These are phyloP conservation scores for Drosophila trichaetosa DNA, from an alignment of 2,888 invertebrate species.

Conservation along the genomic window DNA sequence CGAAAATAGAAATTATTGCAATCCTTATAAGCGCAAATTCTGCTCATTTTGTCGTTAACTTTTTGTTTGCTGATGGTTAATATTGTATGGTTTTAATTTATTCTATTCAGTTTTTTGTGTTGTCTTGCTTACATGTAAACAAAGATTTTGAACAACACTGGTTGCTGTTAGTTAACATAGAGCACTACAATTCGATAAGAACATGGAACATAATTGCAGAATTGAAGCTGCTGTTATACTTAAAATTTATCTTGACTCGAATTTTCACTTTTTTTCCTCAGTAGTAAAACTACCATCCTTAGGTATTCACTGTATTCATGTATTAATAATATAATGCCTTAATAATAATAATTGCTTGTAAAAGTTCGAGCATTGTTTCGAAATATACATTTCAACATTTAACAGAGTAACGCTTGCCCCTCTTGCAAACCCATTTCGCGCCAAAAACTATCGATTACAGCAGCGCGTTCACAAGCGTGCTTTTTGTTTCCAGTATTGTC, in stretches of 20 bases:
- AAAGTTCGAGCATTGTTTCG: neutral
- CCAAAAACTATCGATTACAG: conserved; percentile 51
- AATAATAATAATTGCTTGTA: neutral
- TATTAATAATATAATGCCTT: neutral
- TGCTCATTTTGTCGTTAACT: conserved; percentile 37
- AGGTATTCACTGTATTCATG: neutral
- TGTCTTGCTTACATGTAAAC: neutral
- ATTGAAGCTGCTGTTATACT: neutral
- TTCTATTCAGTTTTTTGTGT: neutral
- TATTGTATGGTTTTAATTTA: neutral
- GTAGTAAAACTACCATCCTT: neutral
- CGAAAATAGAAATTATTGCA: conserved; percentile 61
- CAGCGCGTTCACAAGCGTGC: conserved; percentile 8
- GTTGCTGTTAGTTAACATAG: neutral
- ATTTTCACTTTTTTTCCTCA: neutral
- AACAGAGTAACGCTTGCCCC: neutral
- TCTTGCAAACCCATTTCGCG: conserved; percentile 25
- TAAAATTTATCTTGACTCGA: neutral
- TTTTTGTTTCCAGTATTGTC: conserved; percentile 44
- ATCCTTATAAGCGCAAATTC: conserved; percentile 71
- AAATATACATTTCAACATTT: neutral
- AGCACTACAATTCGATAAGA: neutral
- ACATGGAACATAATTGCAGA: neutral
- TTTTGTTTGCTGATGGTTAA: conserved; percentile 3
- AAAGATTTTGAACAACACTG: conserved; percentile 1